Conservation (phyloP, 1,140 invertebrate genomes). For the Microplitis mediator region DNA sequence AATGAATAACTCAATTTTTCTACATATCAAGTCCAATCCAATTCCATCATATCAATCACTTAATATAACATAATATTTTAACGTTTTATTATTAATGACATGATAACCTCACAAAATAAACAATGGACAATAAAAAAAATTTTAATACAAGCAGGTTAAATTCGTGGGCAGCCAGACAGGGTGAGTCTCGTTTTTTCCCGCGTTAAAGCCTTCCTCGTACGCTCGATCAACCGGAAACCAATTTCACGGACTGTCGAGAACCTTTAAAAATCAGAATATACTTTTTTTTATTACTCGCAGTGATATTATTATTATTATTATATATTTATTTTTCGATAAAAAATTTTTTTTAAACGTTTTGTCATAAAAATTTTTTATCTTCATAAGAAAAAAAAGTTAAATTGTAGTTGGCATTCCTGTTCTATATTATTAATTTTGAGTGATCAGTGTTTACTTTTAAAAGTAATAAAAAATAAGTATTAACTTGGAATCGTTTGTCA, state of each 20-base stretch:
- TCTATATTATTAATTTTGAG: too few species aligned
- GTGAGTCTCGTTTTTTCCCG: constrained; percentile 28
- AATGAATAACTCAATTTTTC: too few species aligned
- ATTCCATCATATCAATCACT: too few species aligned
- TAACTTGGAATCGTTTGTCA: too few species aligned
- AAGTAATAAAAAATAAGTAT: too few species aligned
- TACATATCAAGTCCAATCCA: too few species aligned
- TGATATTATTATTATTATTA: background rate
- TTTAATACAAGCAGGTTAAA: constrained; percentile 24
- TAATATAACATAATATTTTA: too few species aligned
- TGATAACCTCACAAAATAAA: background rate
- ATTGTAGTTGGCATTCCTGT: too few species aligned
- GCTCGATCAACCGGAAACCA: constrained; percentile 36
- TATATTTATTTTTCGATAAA: constrained; percentile 3
- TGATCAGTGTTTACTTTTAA: too few species aligned
- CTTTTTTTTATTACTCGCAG: constrained; percentile 4
- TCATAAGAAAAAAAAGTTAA: too few species aligned
- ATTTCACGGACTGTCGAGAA: constrained; percentile 40
- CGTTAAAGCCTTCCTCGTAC: constrained; percentile 36
- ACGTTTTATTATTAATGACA: too few species aligned
- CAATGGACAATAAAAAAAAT: background rate
- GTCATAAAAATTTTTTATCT: too few species aligned
- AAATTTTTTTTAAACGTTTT: constrained; percentile 16
- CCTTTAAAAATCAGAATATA: constrained; percentile 35
- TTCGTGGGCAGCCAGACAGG: constrained; percentile 27